Evolutionary conservation across 2,113 vertebrate genomes (phyloP), one percentile per base, ranked within the genome.

Genomic region (Zosterops lateralis): DNA sequence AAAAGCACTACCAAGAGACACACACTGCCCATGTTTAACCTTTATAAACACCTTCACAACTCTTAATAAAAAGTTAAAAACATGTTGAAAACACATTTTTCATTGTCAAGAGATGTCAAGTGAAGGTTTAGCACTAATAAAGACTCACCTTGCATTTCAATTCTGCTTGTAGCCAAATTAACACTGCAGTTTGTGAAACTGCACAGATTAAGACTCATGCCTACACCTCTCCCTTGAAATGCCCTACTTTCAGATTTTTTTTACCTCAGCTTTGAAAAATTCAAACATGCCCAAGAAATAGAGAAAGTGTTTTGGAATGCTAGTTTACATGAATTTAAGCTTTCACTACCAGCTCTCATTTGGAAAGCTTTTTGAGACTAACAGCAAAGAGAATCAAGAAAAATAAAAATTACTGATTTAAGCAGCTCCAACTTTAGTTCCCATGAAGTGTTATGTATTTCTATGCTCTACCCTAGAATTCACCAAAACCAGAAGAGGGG

Each of bases 361-460:
- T n/a, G 44, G 16, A 72, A 79, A 53, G 19, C 19, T 76, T 11
- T 25, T 1, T 66, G 13, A 90, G n/a, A 85, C 14, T 48, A 70
- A 48, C 58, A 67, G 29, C 34, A 72, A 71, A 78, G 10, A 68
- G 4, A 77, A 68, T 17, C 4, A 71, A 50, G 9, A n/a, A 38
- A 64, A 62, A n/a, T 28, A 47, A 9, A 68, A 56, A 5, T 18
- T 17, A 62, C 22, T 29, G 12, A 26, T 42, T 78, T 72, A 61
- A 89, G 60, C 1, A 2, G 24, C 17, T 89, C 14, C 18, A 84
- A 18, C 6, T 50, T 70, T 2, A 48, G 32, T 21, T 24, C 7
- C 44, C 26, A 45, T 12, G 2, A 86, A 67, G 4, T 1, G 2
- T 16, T 58, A n/a, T 0, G 0, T 14, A 16, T 11, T 36, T 74